Conservation (phyloP, 2,113 vertebrate genomes). For the Epinephelus fuscoguttatus region DNA sequence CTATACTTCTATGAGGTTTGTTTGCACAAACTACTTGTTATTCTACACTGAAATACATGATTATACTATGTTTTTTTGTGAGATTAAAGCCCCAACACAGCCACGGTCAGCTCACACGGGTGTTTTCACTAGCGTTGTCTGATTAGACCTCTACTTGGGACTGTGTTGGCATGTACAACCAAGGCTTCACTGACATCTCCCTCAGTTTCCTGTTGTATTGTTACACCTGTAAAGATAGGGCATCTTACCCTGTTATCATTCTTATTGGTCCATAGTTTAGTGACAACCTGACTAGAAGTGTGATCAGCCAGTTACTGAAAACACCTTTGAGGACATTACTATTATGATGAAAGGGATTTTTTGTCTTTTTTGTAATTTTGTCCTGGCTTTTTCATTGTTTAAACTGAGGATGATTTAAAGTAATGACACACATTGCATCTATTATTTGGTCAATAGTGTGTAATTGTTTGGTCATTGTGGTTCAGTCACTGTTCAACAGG, state of each 20-base stretch:
- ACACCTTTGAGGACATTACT: neutral
- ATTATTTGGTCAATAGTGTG: neutral
- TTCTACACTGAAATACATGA: neutral
- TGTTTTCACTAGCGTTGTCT: slow-evolving; percentile 2
- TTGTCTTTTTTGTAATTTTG: neutral
- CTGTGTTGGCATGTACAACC: neutral
- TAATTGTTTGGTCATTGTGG: neutral
- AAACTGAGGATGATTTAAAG: neutral
- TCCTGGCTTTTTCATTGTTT: neutral
- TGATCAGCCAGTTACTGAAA: neutral
- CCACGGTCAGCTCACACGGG: neutral
- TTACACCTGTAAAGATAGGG: neutral
- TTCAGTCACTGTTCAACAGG: slow-evolving; percentile 9
- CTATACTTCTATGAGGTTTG: neutral
- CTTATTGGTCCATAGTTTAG: neutral
- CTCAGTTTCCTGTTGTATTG: neutral
- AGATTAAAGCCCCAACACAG: neutral
- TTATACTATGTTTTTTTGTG: neutral
- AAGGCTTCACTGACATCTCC: neutral
- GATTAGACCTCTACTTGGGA: neutral
- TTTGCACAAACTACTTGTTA: neutral
- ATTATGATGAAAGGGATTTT: neutral
- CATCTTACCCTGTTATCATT: neutral
- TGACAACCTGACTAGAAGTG: neutral
- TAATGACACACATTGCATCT: neutral